Evolutionary conservation across 2,797 vertebrate genomes (phyloP).

Genomic region (Eulemur rubriventer): DNA sequence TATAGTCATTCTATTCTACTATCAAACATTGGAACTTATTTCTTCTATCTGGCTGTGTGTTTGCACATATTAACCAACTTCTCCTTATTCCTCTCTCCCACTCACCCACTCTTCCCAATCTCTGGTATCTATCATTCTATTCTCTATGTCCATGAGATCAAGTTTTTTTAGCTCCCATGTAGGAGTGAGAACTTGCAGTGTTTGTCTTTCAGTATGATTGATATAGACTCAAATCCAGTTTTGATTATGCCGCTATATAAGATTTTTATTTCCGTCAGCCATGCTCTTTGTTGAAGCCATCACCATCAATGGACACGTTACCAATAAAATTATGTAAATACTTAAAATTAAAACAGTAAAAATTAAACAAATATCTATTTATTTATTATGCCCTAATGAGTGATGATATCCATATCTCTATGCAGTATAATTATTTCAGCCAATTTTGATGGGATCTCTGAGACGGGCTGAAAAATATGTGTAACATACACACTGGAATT

Average conservation of each 20-base stretch:
- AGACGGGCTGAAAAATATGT: neutral
- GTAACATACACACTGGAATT: neutral
- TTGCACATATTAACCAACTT: neutral
- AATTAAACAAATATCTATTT: neutral
- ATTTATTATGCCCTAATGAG: neutral
- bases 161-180: neutral
- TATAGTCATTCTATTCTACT: neutral
- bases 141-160: neutral
- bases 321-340: neutral
- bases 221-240: neutral
- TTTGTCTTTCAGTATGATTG: neutral
- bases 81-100: neutral
- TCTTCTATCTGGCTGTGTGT: neutral
- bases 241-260: neutral
- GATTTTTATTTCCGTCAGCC: neutral
- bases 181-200: neutral
- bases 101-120: neutral
- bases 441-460: neutral
- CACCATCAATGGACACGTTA: neutral
- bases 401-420: neutral
- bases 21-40: neutral
- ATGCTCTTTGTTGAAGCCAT: neutral
- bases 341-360: neutral
- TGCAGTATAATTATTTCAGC: neutral
- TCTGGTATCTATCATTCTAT: neutral